Evolutionary conservation across 2,113 vertebrate genomes (phyloP).

Genomic region (Zeus faber): DNA sequence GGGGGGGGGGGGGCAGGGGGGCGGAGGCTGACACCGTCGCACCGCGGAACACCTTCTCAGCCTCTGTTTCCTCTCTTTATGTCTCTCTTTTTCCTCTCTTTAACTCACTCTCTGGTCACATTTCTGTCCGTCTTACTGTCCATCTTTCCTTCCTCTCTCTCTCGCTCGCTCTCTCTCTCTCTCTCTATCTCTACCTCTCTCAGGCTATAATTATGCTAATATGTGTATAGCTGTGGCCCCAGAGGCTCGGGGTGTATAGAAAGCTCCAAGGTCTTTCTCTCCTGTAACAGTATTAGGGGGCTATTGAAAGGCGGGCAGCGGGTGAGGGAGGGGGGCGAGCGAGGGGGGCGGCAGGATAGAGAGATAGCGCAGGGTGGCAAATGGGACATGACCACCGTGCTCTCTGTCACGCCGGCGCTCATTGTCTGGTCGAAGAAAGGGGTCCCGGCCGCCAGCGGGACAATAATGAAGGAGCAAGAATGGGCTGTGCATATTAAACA

Average conservation of each 20-base stretch:
- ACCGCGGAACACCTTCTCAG: constrained; percentile 54
- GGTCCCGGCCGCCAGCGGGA: constrained; percentile 62
- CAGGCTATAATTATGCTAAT: constrained; percentile 98
- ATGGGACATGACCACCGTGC: constrained; percentile 76
- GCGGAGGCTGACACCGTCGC: constrained; percentile 35
- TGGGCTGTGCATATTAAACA: constrained; percentile 72
- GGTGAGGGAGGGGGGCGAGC: constrained; percentile 28
- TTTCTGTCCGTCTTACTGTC: not conserved
- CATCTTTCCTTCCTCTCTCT: constrained; percentile 20
- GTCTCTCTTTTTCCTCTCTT: not conserved
- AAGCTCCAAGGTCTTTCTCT: constrained; percentile 83
- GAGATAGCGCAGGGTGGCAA: constrained; percentile 78
- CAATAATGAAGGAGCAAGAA: constrained; percentile 69
- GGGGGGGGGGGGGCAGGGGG: not conserved
- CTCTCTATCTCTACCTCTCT: constrained; percentile 44
- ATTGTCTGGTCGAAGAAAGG: constrained; percentile 75
- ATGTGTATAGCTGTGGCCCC: constrained; percentile 91
- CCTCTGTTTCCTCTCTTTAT: too few relatives aligned
- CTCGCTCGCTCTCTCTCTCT: constrained; percentile 36
- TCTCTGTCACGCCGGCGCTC: constrained; percentile 64
- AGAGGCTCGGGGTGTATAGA: constrained; percentile 90
- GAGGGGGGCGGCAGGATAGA: constrained; percentile 58
- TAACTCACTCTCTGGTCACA: not conserved
- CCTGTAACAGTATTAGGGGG: constrained; percentile 84
- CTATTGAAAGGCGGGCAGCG: constrained; percentile 71